Conservation (phyloP, 1,140 invertebrate genomes). For the Hyphantria cunea region DNA sequence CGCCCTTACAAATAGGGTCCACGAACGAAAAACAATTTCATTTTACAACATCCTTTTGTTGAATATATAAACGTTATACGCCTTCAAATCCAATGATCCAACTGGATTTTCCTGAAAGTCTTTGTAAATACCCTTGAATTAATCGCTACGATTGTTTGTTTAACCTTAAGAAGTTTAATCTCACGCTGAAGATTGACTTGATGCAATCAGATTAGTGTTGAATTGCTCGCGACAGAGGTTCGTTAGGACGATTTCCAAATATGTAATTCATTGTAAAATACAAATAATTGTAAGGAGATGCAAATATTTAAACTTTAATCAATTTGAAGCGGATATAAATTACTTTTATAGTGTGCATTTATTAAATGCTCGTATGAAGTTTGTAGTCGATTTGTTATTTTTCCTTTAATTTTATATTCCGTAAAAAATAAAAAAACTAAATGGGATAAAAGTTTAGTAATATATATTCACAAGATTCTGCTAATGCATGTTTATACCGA, state of each 20-base stretch:
- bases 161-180: conserved; percentile 20
- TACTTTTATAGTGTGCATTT: too few species aligned
- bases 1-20: too few species aligned
- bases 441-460: too few species aligned
- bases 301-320: too few species aligned
- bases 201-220: conserved; percentile 25
- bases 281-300: neutral
- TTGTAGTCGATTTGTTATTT: too few species aligned
- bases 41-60: neutral
- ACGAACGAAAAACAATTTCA: neutral
- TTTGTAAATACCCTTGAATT: conserved; percentile 2
- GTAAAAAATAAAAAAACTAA: too few species aligned
- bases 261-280: neutral
- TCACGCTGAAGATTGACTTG: conserved; percentile 21
- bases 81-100: neutral
- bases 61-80: neutral
- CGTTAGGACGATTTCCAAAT: conserved; percentile 10
- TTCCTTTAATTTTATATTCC: too few species aligned
- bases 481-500: too few species aligned
- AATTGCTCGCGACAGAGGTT: conserved; percentile 19
- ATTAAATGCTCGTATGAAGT: too few species aligned
- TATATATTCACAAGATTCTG: too few species aligned
- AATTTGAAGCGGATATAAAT: too few species aligned
- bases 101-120: neutral
- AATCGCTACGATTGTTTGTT: conserved; percentile 19